Evolutionary conservation across 2,113 vertebrate species (phyloP).

Genomic region (Rhinolophus ferrumequinum): DNA sequence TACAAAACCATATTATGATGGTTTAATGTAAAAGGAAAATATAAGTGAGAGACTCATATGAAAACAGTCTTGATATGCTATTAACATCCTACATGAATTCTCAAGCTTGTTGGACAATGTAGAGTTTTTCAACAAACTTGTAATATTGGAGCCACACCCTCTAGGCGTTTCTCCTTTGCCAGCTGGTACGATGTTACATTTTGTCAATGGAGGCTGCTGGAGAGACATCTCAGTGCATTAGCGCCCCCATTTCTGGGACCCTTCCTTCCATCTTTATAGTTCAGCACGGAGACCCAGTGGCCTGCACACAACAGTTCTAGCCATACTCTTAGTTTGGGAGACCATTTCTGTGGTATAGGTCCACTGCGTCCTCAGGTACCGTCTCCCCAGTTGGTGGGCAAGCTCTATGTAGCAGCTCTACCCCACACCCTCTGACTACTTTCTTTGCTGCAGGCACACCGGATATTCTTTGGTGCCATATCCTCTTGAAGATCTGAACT

Average conservation of each 20-base stretch:
- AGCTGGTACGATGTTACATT: background rate
- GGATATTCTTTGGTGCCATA: background rate
- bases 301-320: background rate
- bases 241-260: background rate
- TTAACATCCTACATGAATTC: background rate
- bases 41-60: background rate
- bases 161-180: background rate
- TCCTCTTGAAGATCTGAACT: background rate
- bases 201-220: background rate
- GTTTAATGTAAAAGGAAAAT: background rate
- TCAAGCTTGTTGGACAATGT: background rate
- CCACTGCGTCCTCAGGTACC: background rate
- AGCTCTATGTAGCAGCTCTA: too few species aligned
- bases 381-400: background rate
- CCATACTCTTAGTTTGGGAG: background rate
- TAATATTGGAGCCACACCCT: background rate
- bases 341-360: background rate
- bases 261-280: rapidly evolving
- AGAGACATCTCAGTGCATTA: background rate
- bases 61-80: background rate
- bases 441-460: background rate
- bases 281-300: background rate
- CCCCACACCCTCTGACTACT: background rate
- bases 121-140: background rate
- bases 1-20: background rate